Evolutionary conservation across 2,797 vertebrate species (phyloP), one percentile per base, ranked within the genome.

Genomic region (Tokudaia muenninki): DNA sequence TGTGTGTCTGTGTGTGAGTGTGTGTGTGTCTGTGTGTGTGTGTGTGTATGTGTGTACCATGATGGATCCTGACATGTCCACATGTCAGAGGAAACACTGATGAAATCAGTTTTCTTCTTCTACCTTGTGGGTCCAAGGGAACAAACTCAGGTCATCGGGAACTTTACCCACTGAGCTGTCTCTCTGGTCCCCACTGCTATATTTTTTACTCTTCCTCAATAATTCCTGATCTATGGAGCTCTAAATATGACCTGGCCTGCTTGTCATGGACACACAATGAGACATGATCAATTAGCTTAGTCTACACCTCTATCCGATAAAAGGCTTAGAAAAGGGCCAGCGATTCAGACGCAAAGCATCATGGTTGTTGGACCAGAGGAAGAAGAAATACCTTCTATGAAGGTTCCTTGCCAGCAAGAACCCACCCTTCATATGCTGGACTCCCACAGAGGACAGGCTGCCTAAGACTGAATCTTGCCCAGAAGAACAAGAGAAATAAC

Each of bases 361-460:
- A 3, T 0, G 8, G 21, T 55, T 3, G 0, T 52, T 50, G 74
- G 37, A 24, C 3, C 0, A 17, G 1, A 13, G 34, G 2, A 16
- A 55, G 81, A 57, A 63, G 50, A 70, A 37, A 34, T 4, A 52
- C 22, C 70, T 17, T 77, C 67, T n/a, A 29, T n/a, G 29, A 37
- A 34, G 87, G 74, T 63, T 59, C 65, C 14, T 47, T 22, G 80
- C 34, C n/a, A 81, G 41, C 41, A 21, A 17, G 55, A 11, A 24
- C 13, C 21, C 0, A 26, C 37, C 12, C 6, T 29, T 37, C 0
- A 4, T 52, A 8, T 4, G 1, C 22, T 5, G 12, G 34, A 50
- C 14, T 86, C 22, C 17, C 14, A 31, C 1, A 34, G 31, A 26
- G 1, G 67, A 74, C 4, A 24, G 26, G 2, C 44, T 67, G 6